Base-by-base conservation (phyloP, 1,140 invertebrate genomes). In the Drosophila sturtevanti region DNA sequence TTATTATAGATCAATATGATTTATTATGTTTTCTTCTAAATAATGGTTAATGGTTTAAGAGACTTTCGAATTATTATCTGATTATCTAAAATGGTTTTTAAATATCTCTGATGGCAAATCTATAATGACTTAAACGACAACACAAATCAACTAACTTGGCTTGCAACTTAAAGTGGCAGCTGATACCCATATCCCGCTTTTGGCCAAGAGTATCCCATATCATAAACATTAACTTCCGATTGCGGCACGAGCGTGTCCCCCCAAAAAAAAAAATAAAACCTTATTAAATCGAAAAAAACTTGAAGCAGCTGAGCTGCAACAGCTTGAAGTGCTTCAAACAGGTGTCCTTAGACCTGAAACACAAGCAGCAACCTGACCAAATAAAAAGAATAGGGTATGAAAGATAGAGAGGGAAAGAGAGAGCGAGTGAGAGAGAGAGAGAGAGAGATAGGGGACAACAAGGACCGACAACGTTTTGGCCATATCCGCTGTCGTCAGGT, bases 221-320 rank as follows among this genome's bases (percentile, higher is more conserved):
- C 81, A 86, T 86, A 85, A 85, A 81, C 69, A 77, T 68, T 63
- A 77, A 86, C 81, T 86, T 85, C 81, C 81, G 81, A 86, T 86
- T 86, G 72, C 66, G 79, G 75, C 68, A 61, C 79, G 62, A 70
- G 70, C 80, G 81, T 65, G 69, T 81, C 77, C 72, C 80, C 77
- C 81, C 77, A 80, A 77, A 68, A 71, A 77, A 68, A 71, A 69
- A 73, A 63, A 77, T 41, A 58, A 52, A 38, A 59, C 3, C 71
- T 73, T 56, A 58, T 73, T 61, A 61, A 62, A 44, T 41, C 67
- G 4, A 64, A 68, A 65, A 34, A 38, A 44, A 38, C 24, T 61
- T 44, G 11, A 35, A 66, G 69, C 81, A 86, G 81, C 81, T 86
- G 81, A 73, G 38, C 22, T 12, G 35, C 48, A 84, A 72, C 80